Evolutionary conservation across 2,888 invertebrate genomes (phyloP).

Genomic region (Lasioglossum calceatum): DNA sequence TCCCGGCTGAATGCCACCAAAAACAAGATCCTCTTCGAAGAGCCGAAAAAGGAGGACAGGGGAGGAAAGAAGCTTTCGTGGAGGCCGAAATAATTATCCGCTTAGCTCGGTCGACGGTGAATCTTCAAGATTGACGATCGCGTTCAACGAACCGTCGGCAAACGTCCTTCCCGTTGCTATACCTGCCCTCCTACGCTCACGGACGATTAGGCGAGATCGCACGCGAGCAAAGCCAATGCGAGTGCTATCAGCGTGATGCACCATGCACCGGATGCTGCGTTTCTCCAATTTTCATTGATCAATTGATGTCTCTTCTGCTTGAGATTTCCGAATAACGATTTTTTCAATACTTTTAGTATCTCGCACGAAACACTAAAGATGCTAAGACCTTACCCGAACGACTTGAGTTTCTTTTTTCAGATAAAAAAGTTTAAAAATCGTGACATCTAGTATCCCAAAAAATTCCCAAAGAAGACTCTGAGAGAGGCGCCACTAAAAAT

Average conservation of each 20-base stretch:
- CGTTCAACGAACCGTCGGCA: constrained; percentile 26
- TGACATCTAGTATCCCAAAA: no score
- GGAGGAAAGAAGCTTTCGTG: constrained; percentile 11
- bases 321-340: not conserved
- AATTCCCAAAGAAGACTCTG: no score
- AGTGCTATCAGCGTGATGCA: not conserved
- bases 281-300: not conserved
- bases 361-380: no score
- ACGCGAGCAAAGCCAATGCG: constrained; percentile 10
- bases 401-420: no score
- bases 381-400: no score
- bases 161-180: constrained; percentile 21
- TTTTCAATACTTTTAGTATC: not conserved
- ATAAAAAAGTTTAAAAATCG: no score
- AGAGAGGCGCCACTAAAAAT: no score
- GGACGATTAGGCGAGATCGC: constrained; percentile 45
- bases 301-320: not conserved
- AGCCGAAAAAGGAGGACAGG: not conserved
- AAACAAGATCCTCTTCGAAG: constrained; percentile 8
- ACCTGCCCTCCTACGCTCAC: constrained; percentile 45
- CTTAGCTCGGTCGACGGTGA: constrained; percentile 48
- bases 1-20: constrained; percentile 20
- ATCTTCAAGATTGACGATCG: constrained; percentile 39
- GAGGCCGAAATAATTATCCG: constrained; percentile 52
- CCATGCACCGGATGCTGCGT: not conserved